Evolutionary conservation across 2,888 invertebrate genomes (phyloP).

Genomic region (Spatulosminthurus flaviceps): DNA sequence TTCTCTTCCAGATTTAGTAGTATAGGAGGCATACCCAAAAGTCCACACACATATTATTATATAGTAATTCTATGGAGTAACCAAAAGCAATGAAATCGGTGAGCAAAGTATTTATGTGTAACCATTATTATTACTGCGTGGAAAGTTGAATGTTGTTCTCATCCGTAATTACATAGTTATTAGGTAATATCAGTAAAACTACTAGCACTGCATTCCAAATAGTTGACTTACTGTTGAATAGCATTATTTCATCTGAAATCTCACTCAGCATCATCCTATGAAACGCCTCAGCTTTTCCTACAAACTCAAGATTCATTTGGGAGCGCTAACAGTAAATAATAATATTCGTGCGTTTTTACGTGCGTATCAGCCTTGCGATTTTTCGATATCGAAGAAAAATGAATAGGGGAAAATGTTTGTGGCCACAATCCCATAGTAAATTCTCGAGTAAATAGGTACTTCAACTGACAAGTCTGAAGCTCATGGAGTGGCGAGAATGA

Average conservation of each 20-base stretch:
- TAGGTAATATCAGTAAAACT: neutral
- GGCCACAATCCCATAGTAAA: neutral
- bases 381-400: conserved; percentile 8
- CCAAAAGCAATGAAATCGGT: neutral
- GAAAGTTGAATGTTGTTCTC: neutral
- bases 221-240: conserved; percentile 5
- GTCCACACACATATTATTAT: neutral
- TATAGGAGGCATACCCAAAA: neutral
- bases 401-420: neutral
- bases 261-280: neutral
- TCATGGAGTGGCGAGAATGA: neutral
- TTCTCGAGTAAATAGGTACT: neutral
- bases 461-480: neutral
- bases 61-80: neutral
- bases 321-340: neutral
- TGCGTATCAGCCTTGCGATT: neutral
- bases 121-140: neutral
- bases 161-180: neutral
- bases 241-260: neutral
- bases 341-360: conserved; percentile 1
- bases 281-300: neutral
- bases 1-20: neutral
- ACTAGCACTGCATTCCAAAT: neutral
- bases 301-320: neutral
- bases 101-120: neutral